Evolutionary conservation across 2,113 vertebrate genomes (phyloP).

Genomic region (Hydrolagus affinis): DNA sequence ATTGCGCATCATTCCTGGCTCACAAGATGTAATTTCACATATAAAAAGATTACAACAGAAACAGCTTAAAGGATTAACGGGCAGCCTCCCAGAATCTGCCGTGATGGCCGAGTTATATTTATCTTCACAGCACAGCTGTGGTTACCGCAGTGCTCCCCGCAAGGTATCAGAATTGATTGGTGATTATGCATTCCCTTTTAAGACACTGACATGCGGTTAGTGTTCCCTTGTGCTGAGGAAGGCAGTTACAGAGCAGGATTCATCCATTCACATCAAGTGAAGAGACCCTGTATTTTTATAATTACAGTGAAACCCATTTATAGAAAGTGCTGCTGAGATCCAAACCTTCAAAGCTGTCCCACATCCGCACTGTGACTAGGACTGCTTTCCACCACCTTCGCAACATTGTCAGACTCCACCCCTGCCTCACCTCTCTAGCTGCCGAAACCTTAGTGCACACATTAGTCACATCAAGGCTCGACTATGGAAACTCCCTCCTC

Average conservation of each 20-base stretch:
- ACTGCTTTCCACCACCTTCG: no score
- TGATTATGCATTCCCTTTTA: constrained; percentile 25
- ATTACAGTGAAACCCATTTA: neutral
- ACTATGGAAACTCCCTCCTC: no score
- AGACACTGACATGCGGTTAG: neutral
- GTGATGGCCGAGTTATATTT: constrained; percentile 9
- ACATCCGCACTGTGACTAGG: no score
- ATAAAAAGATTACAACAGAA: constrained; percentile 21
- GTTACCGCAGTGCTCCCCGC: neutral
- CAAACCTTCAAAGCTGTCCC: no score
- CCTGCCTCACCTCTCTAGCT: no score
- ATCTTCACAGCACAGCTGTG: constrained; percentile 16
- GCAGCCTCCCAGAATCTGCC: neutral
- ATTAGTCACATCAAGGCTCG: no score
- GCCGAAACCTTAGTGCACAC: no score
- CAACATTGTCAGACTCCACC: no score
- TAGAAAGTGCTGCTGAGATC: neutral
- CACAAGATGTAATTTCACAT: constrained; percentile 9
- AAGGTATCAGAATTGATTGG: constrained; percentile 18
- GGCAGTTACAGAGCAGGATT: neutral
- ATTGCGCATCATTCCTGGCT: neutral
- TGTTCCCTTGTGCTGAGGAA: neutral
- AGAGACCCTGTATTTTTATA: neutral
- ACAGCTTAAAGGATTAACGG: neutral
- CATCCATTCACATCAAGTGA: neutral